Conservation (phyloP, 1,140 invertebrate genomes). For the Lepidurus couesii region DNA sequence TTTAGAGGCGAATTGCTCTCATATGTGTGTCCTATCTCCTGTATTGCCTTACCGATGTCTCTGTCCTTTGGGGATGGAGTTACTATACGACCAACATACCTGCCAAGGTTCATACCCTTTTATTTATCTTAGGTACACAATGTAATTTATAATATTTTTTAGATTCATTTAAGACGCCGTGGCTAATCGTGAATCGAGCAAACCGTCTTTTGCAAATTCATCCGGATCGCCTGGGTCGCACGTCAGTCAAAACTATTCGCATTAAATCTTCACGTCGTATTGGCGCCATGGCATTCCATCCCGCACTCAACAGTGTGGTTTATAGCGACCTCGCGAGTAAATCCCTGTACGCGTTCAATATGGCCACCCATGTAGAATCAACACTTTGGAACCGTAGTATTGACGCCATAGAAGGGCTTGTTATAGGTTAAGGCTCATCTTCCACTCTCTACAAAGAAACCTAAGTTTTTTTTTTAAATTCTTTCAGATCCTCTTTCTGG, state of each 20-base stretch:
- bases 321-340: constrained; percentile 26
- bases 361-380: constrained; percentile 21
- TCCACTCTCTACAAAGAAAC: neutral
- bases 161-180: neutral
- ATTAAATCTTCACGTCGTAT: neutral
- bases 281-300: constrained; percentile 30
- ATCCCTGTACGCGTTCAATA: constrained; percentile 25
- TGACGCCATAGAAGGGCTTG: constrained; percentile 30
- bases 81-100: constrained; percentile 15
- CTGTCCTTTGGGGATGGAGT: constrained; percentile 27
- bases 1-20: constrained; percentile 19
- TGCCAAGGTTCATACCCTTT: constrained; percentile 11
- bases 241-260: neutral
- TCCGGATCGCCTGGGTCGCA: neutral
- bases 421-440: neutral
- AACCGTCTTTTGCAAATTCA: neutral
- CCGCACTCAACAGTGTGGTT: constrained; percentile 20
- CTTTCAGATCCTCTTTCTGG: constrained; percentile 22
- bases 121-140: neutral
- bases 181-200: neutral
- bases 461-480: neutral
- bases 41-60: constrained; percentile 23
- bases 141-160: neutral
- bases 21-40: constrained; percentile 30
- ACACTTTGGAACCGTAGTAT: constrained; percentile 23